Conservation (phyloP, 2,888 invertebrate species). For the Macaria liturata region DNA sequence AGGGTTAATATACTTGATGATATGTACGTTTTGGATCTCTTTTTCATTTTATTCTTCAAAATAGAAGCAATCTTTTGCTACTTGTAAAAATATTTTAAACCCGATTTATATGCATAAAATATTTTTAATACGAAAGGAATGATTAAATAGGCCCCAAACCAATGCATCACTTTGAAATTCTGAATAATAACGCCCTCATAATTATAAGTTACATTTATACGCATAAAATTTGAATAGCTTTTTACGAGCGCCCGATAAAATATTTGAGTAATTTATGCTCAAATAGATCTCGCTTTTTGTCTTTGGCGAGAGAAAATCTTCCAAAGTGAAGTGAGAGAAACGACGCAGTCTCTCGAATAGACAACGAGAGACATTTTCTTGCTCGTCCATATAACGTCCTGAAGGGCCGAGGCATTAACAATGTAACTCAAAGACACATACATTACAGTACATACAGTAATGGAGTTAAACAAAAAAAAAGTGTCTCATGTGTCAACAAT, state of each 20-base stretch:
- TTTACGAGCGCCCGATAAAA: conserved; percentile 1
- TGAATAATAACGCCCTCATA: neutral
- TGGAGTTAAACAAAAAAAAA: too few species aligned
- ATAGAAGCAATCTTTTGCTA: too few species aligned
- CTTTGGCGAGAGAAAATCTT: conserved; percentile 3
- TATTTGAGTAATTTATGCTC: conserved; percentile 8
- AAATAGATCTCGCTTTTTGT: conserved; percentile 6
- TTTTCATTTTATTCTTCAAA: too few species aligned
- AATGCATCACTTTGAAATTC: neutral
- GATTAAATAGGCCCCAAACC: too few species aligned
- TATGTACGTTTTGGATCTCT: too few species aligned
- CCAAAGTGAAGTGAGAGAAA: conserved; percentile 18
- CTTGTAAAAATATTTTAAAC: too few species aligned
- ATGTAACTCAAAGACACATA: too few species aligned
- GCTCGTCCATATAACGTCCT: conserved; percentile 18
- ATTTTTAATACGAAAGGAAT: too few species aligned
- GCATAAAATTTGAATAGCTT: conserved; percentile 2
- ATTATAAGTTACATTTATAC: conserved; percentile 3
- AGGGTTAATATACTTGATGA: too few species aligned
- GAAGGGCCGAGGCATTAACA: conserved; percentile 4
- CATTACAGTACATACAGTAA: too few species aligned
- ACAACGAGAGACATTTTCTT: conserved; percentile 7
- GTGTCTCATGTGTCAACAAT: too few species aligned
- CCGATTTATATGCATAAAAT: too few species aligned
- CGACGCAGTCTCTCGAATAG: conserved; percentile 10